Percentiles rank a stretch among this genome's conserved stretches.
These are phyloP conservation scores for Eumacrocentrus americanus DNA, from an alignment of 2,888 invertebrate species.

Conservation along the genomic window DNA sequence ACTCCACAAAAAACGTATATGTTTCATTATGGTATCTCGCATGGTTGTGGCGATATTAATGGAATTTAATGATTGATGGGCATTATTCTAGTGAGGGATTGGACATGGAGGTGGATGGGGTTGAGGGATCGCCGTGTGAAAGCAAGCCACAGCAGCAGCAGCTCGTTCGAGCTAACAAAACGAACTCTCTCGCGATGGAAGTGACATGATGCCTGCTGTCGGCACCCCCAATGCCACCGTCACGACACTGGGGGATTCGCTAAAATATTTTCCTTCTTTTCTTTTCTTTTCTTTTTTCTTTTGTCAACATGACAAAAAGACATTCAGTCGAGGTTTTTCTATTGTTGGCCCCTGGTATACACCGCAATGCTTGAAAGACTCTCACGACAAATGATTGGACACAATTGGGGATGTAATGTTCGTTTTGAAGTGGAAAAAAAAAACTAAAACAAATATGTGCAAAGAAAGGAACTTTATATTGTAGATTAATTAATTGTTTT, in stretches of 20 bases:
- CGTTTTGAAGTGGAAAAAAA: conserved; percentile 6
- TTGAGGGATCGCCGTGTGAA: conserved; percentile 56
- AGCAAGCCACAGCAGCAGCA: conserved; percentile 49
- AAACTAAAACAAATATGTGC: not conserved
- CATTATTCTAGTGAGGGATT: conserved; percentile 54
- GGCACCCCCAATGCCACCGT: conserved; percentile 57
- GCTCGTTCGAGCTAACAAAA: conserved; percentile 64
- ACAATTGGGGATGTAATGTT: conserved; percentile 1
- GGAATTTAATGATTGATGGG: no score
- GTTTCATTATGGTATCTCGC: no score
- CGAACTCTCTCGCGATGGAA: conserved; percentile 66
- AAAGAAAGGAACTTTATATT: no score
- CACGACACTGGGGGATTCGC: conserved; percentile 59
- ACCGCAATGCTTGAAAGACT: no score
- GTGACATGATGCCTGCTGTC: conserved; percentile 67
- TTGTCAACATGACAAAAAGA: not conserved
- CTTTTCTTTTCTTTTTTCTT: not conserved
- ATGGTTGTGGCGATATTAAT: no score
- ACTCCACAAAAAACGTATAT: no score
- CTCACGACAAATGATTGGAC: conserved; percentile 9
- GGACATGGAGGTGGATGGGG: conserved; percentile 55
- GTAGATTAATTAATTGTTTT: no score
- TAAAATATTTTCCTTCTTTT: no score
- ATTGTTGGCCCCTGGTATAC: no score
- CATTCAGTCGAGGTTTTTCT: no score